These are phyloP conservation scores for Pseudanteris insignis DNA, from an alignment of 2,888 invertebrate species.

Conservation along the genomic window DNA sequence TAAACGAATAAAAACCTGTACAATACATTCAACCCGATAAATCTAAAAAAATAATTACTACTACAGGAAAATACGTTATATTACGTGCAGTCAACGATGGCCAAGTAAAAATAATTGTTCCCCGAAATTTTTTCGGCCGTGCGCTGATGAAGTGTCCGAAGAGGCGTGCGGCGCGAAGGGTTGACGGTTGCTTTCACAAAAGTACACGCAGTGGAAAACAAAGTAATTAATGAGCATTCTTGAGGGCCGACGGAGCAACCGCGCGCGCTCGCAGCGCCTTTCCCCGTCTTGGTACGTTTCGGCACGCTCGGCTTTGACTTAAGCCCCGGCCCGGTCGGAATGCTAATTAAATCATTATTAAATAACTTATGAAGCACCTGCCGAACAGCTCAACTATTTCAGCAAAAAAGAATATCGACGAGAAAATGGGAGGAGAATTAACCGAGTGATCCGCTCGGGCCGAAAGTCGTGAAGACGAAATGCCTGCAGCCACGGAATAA, in stretches of 20 bases:
- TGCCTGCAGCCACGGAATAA: slow-evolving; percentile 30
- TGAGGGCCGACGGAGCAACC: slow-evolving; percentile 50
- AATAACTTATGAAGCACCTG: slow-evolving; percentile 57
- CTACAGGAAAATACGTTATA: too few relatives aligned
- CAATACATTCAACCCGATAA: too few relatives aligned
- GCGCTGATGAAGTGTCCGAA: slow-evolving; percentile 21
- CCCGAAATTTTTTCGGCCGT: not conserved
- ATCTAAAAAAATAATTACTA: too few relatives aligned
- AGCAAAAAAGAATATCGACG: slow-evolving; percentile 41
- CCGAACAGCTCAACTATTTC: slow-evolving; percentile 50
- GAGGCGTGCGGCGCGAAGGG: slow-evolving; percentile 2
- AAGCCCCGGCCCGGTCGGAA: slow-evolving; percentile 55
- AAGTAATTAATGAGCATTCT: slow-evolving; percentile 61
- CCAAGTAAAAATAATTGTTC: too few relatives aligned
- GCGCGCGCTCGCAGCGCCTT: slow-evolving; percentile 45
- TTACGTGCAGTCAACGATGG: too few relatives aligned
- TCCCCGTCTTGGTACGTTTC: slow-evolving; percentile 46
- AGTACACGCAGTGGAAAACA: slow-evolving; percentile 36
- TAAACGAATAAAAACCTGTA: too few relatives aligned
- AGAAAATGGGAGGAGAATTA: slow-evolving; percentile 44
- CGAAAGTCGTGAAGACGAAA: slow-evolving; percentile 37
- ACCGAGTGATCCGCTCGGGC: slow-evolving; percentile 32
- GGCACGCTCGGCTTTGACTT: slow-evolving; percentile 50
- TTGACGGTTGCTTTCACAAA: slow-evolving; percentile 7
- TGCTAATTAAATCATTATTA: slow-evolving; percentile 66